Percentiles rank a stretch among this genome's conserved stretches.
Evolutionary conservation across 2,797 vertebrate species (phyloP).

Genomic region (Craterocephalus amniculus): DNA sequence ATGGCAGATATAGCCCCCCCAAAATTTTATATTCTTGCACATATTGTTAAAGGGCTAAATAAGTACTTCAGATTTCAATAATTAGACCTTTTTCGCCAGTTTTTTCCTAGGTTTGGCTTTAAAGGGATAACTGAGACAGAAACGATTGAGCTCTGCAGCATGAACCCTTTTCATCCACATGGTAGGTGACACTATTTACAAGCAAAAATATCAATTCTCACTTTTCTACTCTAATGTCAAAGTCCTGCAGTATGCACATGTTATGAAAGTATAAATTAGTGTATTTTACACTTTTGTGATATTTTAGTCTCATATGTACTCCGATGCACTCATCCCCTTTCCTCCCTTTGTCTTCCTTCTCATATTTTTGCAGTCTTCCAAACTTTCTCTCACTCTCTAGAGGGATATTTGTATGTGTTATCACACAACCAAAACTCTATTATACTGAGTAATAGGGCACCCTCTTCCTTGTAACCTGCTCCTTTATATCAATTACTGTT

Average conservation of each 20-base stretch:
- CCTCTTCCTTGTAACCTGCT: constrained; percentile 35
- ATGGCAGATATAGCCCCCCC: no score
- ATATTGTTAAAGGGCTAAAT: no score
- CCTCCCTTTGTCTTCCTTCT: constrained; percentile 22
- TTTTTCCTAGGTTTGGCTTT: no score
- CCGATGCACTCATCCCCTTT: constrained; percentile 6
- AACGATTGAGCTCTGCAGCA: no score
- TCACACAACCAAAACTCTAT: constrained; percentile 42
- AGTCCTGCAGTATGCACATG: not conserved
- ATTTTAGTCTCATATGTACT: not conserved
- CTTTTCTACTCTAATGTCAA: not conserved
- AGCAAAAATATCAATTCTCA: not conserved
- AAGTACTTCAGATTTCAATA: no score
- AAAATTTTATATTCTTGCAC: no score
- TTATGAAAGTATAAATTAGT: not conserved
- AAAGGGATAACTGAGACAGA: no score
- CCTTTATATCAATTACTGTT: constrained; percentile 67
- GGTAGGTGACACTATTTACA: not conserved
- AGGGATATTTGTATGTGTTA: constrained; percentile 29
- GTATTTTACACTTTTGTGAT: constrained; percentile 12
- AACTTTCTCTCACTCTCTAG: constrained; percentile 16
- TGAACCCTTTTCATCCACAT: not conserved
- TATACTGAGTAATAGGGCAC: constrained; percentile 49
- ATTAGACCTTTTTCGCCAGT: no score
- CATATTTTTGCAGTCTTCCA: constrained; percentile 31